Percentiles rank a stretch among this genome's conserved stretches.
These are phyloP conservation scores for Helostoma temminkii DNA, from an alignment of 2,797 vertebrate genomes.

Conservation along the genomic window DNA sequence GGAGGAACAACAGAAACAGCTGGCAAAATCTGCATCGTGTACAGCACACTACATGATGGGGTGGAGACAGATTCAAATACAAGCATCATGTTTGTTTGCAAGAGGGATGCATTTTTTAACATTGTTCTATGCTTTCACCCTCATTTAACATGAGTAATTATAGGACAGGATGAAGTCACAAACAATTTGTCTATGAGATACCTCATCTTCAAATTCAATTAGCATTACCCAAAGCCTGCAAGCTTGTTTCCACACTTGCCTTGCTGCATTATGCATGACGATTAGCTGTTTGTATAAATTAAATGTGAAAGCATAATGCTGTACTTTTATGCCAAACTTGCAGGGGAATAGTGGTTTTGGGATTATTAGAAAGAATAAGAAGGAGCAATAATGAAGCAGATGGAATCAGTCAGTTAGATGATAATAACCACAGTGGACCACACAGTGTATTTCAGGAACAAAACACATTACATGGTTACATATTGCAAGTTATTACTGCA, in stretches of 20 bases:
- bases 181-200: slow-evolving; percentile 76
- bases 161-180: slow-evolving; percentile 71
- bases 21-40: slow-evolving; percentile 17
- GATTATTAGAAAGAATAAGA: slow-evolving; percentile 46
- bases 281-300: slow-evolving; percentile 73
- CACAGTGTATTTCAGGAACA: neutral
- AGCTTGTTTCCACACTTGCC: slow-evolving; percentile 72
- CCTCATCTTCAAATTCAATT: slow-evolving; percentile 81
- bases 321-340: slow-evolving; percentile 39
- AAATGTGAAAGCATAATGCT: slow-evolving; percentile 69
- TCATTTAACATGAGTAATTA: slow-evolving; percentile 79
- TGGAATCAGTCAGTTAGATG: neutral
- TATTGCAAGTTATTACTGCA: too few species aligned
- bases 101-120: slow-evolving; percentile 58
- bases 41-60: neutral
- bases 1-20: slow-evolving; percentile 8
- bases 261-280: slow-evolving; percentile 73
- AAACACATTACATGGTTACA: neutral
- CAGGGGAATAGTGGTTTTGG: slow-evolving; percentile 35
- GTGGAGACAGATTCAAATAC: slow-evolving; percentile 25
- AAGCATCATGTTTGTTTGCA: slow-evolving; percentile 41
- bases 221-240: slow-evolving; percentile 74
- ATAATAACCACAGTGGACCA: neutral
- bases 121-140: slow-evolving; percentile 58
- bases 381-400: slow-evolving; percentile 6